Percentiles rank a stretch among this genome's conserved stretches.
Evolutionary conservation across 2,113 vertebrate species (phyloP).

Genomic region (Physeter macrocephalus): DNA sequence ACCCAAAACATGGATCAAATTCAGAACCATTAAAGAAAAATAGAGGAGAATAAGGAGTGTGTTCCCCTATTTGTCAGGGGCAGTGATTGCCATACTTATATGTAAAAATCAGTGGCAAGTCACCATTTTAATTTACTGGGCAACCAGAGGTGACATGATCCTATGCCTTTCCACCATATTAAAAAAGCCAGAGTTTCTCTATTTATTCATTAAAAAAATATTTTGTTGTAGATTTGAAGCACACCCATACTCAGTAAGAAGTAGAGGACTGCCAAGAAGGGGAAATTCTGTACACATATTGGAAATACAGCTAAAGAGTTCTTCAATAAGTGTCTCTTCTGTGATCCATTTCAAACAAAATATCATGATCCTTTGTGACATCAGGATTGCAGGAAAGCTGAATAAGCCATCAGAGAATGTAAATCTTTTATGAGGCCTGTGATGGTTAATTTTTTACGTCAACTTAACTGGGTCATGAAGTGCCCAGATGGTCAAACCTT

Average conservation of each 20-base stretch:
- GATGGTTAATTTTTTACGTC: background rate
- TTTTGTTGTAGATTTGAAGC: background rate
- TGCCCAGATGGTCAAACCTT: background rate
- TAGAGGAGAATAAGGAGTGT: background rate
- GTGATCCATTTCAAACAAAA: background rate
- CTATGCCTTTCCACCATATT: too few species aligned
- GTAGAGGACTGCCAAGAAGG: background rate
- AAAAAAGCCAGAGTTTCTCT: background rate
- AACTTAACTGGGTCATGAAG: background rate
- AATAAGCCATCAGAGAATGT: background rate
- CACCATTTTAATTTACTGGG: background rate
- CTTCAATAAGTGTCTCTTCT: background rate
- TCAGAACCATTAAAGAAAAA: background rate
- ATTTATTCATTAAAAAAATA: background rate
- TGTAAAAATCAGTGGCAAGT: background rate
- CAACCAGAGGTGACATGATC: background rate
- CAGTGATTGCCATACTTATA: background rate
- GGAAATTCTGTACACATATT: background rate
- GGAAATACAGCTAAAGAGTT: background rate
- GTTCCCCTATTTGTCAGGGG: background rate
- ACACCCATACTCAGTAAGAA: background rate
- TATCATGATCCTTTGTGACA: background rate
- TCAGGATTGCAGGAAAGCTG: background rate
- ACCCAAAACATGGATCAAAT: background rate
- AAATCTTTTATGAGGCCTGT: background rate